phyloP scores from a whole-genome alignment of 2,888 invertebrate genomes.

The Hypomecis atomaria region DNA sequence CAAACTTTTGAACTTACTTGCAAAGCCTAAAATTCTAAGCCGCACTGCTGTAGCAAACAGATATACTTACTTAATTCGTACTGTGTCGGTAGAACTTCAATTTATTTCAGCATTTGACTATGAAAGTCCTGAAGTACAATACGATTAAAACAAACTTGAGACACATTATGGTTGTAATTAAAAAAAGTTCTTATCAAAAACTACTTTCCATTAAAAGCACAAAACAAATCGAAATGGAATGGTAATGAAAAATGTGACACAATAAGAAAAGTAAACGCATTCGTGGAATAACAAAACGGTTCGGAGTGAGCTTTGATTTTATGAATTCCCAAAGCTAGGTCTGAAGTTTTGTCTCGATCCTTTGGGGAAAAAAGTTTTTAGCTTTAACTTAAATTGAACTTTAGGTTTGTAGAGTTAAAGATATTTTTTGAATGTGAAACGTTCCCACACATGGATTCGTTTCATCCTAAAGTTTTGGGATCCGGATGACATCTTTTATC shows the following conservation, averaged over 20 bases:
- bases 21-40: too few relatives aligned
- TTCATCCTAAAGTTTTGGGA: slow-evolving; percentile 70
- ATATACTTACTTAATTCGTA: too few relatives aligned
- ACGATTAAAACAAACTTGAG: too few relatives aligned
- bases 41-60: too few relatives aligned
- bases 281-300: slow-evolving; percentile 71
- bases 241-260: slow-evolving; percentile 34
- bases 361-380: slow-evolving; percentile 61
- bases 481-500: slow-evolving; percentile 83
- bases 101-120: too few relatives aligned
- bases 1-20: too few relatives aligned
- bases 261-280: slow-evolving; percentile 57
- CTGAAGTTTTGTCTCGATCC: slow-evolving; percentile 72
- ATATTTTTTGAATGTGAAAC: slow-evolving; percentile 48
- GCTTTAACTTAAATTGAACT: slow-evolving; percentile 52
- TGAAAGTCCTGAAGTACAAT: too few relatives aligned
- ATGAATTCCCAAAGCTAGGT: slow-evolving; percentile 82
- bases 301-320: slow-evolving; percentile 69
- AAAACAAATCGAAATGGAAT: slow-evolving; percentile 11
- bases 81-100: too few relatives aligned
- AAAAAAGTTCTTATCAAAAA: slow-evolving; percentile 7
- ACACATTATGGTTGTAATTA: not conserved
- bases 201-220: slow-evolving; percentile 10
- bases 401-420: slow-evolving; percentile 53
- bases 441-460: slow-evolving; percentile 58